Conservation (phyloP, 2,113 vertebrate genomes). For the Recurvirostra avosetta region DNA sequence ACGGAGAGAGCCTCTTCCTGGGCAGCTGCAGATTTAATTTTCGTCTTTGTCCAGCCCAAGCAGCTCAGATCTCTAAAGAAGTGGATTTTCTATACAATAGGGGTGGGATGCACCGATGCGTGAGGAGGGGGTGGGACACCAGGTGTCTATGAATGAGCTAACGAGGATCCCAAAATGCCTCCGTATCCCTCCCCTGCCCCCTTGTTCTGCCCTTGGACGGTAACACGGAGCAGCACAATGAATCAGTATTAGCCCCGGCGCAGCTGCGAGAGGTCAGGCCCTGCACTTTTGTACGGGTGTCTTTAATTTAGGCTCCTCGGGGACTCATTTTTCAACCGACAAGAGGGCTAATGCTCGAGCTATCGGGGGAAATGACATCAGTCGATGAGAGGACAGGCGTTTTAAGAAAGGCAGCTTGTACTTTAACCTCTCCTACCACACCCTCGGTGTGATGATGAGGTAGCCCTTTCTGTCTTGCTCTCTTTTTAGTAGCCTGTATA, state of each 20-base stretch:
- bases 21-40: slow-evolving; percentile 14
- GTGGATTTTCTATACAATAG: not conserved
- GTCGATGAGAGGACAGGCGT: not conserved
- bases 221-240: not conserved
- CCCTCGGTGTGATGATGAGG: not conserved
- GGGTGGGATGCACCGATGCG: not conserved
- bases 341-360: not conserved
- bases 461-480: not conserved
- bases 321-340: not conserved
- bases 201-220: not conserved
- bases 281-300: not conserved
- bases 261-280: slow-evolving; percentile 30
- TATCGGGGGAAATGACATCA: not conserved
- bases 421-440: not conserved
- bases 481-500: not conserved
- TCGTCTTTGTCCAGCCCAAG: slow-evolving; percentile 11
- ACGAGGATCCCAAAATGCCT: not conserved
- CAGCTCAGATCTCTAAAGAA: not conserved
- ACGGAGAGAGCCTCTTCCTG: not conserved
- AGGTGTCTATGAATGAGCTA: slow-evolving; percentile 54
- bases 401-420: not conserved
- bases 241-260: not conserved
- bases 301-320: slow-evolving; percentile 22
- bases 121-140: slow-evolving; percentile 14
- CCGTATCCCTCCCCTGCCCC: not conserved